Evolutionary conservation across 2,113 vertebrate species (phyloP).

Genomic region (Neodon shergylaensis): DNA sequence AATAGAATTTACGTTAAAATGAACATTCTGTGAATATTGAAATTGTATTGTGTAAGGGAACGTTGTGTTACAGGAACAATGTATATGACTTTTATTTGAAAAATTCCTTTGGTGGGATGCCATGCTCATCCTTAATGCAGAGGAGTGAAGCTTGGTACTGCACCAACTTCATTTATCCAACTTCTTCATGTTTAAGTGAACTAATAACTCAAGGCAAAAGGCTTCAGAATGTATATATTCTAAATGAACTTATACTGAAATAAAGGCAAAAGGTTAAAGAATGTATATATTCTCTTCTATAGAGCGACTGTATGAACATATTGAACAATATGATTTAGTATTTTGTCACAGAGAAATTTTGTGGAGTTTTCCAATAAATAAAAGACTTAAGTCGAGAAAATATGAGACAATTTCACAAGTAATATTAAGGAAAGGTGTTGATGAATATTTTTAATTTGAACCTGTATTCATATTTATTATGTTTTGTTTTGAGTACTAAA

Average conservation of each 20-base stretch:
- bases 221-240: not conserved
- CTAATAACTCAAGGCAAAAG: not conserved
- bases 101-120: not conserved
- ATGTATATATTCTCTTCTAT: not conserved
- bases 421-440: not conserved
- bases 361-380: not conserved
- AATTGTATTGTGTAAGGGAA: not conserved
- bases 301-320: not conserved
- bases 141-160: too few species aligned
- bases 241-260: not conserved
- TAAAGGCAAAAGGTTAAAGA: not conserved
- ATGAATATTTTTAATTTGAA: not conserved
- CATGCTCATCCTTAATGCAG: too few species aligned
- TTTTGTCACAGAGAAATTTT: not conserved
- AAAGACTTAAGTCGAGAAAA: not conserved
- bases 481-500: slow-evolving; percentile 1
- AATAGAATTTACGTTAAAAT: not conserved
- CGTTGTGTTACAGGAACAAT: accelerated
- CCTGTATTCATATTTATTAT: not conserved
- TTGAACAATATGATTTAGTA: not conserved
- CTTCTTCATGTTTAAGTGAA: not conserved
- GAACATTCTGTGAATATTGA: not conserved
- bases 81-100: not conserved
- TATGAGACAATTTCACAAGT: not conserved
- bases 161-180: too few species aligned